Percentiles rank a stretch among this genome's conserved stretches.
Evolutionary conservation across 2,113 vertebrate genomes (phyloP).

Genomic region (Neomonachus schauinslandi): DNA sequence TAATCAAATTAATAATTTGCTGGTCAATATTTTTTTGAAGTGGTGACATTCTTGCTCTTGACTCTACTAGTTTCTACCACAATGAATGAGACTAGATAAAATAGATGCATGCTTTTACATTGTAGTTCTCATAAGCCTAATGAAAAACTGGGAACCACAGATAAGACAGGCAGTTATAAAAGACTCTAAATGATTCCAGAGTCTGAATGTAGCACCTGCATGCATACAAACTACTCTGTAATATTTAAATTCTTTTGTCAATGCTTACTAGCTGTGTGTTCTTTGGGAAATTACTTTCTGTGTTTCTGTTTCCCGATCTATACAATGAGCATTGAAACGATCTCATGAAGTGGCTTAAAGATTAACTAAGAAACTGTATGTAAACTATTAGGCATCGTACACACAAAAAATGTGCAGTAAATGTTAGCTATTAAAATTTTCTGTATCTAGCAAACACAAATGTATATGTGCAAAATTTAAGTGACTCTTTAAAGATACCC

Average conservation of each 20-base stretch:
- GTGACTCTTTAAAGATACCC: neutral
- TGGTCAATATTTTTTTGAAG: neutral
- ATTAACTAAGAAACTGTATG: neutral
- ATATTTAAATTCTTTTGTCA: neutral
- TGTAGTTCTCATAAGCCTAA: neutral
- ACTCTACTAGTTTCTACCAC: neutral
- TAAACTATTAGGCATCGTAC: neutral
- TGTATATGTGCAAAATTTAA: neutral
- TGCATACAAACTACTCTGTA: neutral
- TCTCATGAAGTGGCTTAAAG: neutral
- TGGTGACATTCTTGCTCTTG: neutral
- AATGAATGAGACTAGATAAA: neutral
- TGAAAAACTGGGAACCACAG: neutral
- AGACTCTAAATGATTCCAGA: neutral
- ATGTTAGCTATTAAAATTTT: constrained; percentile 23
- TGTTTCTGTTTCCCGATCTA: neutral
- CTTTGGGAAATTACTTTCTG: neutral
- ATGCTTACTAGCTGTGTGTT: neutral
- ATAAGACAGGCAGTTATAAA: neutral
- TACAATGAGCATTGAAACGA: neutral
- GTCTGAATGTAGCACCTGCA: neutral
- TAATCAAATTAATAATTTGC: neutral
- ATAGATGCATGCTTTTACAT: neutral
- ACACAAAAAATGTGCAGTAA: neutral
- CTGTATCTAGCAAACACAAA: neutral